These are phyloP conservation scores for Eupeodes corollae DNA, from an alignment of 1,140 invertebrate species.

Conservation along the genomic window DNA sequence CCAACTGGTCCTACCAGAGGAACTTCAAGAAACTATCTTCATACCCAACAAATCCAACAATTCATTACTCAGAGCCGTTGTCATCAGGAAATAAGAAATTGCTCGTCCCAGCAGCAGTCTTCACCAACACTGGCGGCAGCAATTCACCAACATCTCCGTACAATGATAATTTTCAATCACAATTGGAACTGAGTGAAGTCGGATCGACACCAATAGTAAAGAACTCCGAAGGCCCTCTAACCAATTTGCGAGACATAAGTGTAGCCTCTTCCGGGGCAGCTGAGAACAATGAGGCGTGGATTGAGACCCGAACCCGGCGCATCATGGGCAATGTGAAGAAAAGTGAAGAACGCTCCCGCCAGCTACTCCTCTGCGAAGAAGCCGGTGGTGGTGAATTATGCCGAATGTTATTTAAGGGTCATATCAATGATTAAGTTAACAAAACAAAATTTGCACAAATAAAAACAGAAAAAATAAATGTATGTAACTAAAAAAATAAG, in stretches of 20 bases:
- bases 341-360: slow-evolving; percentile 11
- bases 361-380: slow-evolving; percentile 10
- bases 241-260: background rate
- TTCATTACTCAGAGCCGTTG: too few relatives aligned
- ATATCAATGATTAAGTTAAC: slow-evolving; percentile 4
- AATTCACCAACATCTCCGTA: background rate
- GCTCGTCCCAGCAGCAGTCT: background rate
- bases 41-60: too few relatives aligned
- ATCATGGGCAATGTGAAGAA: slow-evolving; percentile 13
- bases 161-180: slow-evolving; percentile 1
- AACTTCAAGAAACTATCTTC: too few relatives aligned
- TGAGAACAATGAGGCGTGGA: slow-evolving; percentile 1
- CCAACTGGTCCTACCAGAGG: too few relatives aligned
- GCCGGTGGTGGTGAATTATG: slow-evolving; percentile 11
- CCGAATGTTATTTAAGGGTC: slow-evolving; percentile 13
- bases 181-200: background rate
- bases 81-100: background rate
- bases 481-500: background rate
- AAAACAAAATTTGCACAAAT: background rate
- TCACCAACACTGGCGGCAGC: background rate
- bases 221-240: background rate
- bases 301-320: slow-evolving; percentile 8
- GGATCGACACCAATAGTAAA: background rate
- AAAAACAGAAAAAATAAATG: background rate
- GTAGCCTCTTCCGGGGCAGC: background rate